Percentiles rank a stretch among this genome's conserved stretches.
Evolutionary conservation across 2,797 vertebrate genomes (phyloP).

Genomic region (Okamejei kenojei): DNA sequence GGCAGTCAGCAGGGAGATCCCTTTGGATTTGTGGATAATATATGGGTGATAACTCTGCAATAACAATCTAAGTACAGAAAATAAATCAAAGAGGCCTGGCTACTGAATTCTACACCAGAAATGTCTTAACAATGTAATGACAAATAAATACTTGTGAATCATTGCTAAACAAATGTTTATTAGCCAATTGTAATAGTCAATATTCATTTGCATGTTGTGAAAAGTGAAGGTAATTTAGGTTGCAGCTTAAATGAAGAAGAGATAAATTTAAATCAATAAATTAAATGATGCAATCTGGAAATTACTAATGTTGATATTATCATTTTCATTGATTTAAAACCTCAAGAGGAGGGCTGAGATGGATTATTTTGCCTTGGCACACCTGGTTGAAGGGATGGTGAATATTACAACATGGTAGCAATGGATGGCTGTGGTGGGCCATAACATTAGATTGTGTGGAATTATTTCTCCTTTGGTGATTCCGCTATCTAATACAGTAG

Average conservation of each 20-base stretch:
- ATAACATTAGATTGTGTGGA: no score
- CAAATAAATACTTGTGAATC: not conserved
- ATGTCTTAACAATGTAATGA: not conserved
- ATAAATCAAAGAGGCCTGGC: not conserved
- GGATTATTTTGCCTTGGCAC: not conserved
- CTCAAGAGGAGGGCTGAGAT: no score
- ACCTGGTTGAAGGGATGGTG: no score
- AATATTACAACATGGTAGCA: no score
- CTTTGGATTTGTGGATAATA: not conserved
- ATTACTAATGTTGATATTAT: not conserved
- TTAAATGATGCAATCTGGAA: not conserved
- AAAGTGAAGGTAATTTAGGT: not conserved
- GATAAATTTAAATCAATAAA: not conserved
- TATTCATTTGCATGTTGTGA: not conserved
- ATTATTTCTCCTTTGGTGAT: no score
- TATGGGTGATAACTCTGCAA: not conserved
- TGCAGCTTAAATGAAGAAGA: not conserved
- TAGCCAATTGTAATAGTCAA: not conserved
- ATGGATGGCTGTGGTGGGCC: no score
- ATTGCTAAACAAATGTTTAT: not conserved
- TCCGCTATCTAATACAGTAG: no score
- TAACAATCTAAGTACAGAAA: not conserved
- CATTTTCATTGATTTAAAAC: no score
- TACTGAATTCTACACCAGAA: not conserved
- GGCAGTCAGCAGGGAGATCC: no score